phyloP scores from a whole-genome alignment of 1,140 invertebrate genomes.

The Drosophila neocordata region DNA sequence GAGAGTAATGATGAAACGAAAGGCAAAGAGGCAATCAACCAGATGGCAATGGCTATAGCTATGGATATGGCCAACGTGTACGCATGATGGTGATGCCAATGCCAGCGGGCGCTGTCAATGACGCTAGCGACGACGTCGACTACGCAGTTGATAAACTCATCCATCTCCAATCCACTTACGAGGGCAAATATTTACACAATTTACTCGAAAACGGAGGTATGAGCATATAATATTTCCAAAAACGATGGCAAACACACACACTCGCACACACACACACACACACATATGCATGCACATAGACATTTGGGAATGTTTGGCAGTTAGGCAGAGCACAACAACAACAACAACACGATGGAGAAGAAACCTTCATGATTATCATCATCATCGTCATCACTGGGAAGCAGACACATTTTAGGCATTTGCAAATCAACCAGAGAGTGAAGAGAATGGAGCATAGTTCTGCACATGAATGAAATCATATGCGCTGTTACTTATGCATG shows the following conservation, averaged over 20 bases:
- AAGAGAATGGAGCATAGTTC: conserved; percentile 57
- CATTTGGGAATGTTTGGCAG: conserved; percentile 66
- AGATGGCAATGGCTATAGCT: conserved; percentile 25
- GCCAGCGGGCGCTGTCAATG: conserved; percentile 35
- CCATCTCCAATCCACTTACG: conserved; percentile 83
- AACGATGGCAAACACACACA: conserved; percentile 77
- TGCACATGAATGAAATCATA: conserved; percentile 75
- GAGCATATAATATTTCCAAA: conserved; percentile 83
- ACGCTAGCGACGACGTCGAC: conserved; percentile 45
- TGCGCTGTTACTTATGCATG: conserved; percentile 48
- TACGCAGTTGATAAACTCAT: conserved; percentile 82
- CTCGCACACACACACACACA: conserved; percentile 32
- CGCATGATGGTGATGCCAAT: conserved; percentile 53
- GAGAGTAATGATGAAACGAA: conserved; percentile 13
- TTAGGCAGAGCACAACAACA: conserved; percentile 74
- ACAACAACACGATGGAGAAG: conserved; percentile 42
- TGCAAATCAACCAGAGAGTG: conserved; percentile 72
- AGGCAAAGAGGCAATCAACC: conserved; percentile 39
- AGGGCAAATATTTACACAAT: conserved; percentile 83
- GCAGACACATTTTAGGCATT: conserved; percentile 70
- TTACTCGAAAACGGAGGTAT: conserved; percentile 83
- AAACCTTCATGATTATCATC: conserved; percentile 49
- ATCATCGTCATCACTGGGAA: conserved; percentile 10
- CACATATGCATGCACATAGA: conserved; percentile 27
- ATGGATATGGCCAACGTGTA: conserved; percentile 15